Base-by-base conservation (phyloP, 2,888 invertebrate species). In the Pharmacophagus antenor region DNA sequence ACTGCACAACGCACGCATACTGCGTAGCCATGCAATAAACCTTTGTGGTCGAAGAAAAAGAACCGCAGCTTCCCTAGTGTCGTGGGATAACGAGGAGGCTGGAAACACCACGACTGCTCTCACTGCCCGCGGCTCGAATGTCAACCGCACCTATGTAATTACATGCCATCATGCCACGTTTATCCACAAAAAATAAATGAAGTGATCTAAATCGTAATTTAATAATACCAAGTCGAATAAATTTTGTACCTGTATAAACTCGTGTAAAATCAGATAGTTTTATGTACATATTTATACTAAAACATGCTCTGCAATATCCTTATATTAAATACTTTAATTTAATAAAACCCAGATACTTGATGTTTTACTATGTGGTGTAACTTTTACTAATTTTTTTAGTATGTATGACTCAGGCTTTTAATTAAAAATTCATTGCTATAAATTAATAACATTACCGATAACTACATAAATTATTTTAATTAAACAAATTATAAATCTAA, bases 11-110 rank as follows among this genome's bases (percentile, higher is more conserved):
- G 18, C 7, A 42, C 17, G 7, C 17, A 31, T 50, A 50, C 12
- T 52, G 20, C 23, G 20, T 17, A 58, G 27, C 12, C 23, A 31
- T 50, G 25, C 49, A 48, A 47, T 55, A 56, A 61, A 56, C 53
- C 41, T 46, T 56, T 61, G 61, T 48, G 61, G 61, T 56, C 27
- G n/a, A 69, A 60, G 56, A n/a, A 74, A 73, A 74, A 78, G 71
- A 78, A 81, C 85, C 84, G 70, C 85, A 84, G 81, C 77, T 84
- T 87, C 85, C 86, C 78, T 76, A 71, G 71, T 71, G 69, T 73
- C 82, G 81, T 80, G 82, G 76, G 83, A 83, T 73, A 72, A 69
- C 70, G 70, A 74, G 74, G 76, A 78, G 72, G 77, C 76, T 77
- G 58, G 65, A 49, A 64, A 51, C 60, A 56, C 77, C 70, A 69